Conservation (phyloP, 2,797 vertebrate species). For the Gobionotothen gibberifrons region DNA sequence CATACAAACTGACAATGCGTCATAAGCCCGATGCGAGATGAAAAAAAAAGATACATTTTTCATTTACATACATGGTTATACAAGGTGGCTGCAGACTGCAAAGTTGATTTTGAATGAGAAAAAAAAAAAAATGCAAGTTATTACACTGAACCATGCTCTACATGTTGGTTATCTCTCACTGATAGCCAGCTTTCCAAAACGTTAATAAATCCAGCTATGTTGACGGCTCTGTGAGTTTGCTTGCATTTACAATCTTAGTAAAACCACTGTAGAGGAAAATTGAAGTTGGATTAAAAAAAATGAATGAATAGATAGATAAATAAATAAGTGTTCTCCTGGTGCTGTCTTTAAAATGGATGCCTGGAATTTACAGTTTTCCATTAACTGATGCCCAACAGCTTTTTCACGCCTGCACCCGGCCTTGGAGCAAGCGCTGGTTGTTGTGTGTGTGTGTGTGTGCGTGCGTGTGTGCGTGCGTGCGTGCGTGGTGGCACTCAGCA, state of each 20-base stretch:
- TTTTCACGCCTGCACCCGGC: slow-evolving; percentile 68
- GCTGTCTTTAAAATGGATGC: slow-evolving; percentile 84
- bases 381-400: slow-evolving; percentile 84
- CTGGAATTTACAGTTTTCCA: slow-evolving; percentile 85
- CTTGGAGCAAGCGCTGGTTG: slow-evolving; percentile 44
- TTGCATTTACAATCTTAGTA: slow-evolving; percentile 86
- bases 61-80: slow-evolving; percentile 66
- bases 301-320: slow-evolving; percentile 85
- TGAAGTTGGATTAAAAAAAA: slow-evolving; percentile 85
- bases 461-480: slow-evolving; percentile 47
- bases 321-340: slow-evolving; percentile 83
- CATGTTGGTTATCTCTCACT: slow-evolving; percentile 82
- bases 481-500: slow-evolving; percentile 50
- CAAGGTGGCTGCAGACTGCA: slow-evolving; percentile 56
- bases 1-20: slow-evolving; percentile 50
- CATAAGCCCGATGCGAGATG: slow-evolving; percentile 48
- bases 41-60: slow-evolving; percentile 63
- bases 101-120: slow-evolving; percentile 63
- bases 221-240: slow-evolving; percentile 80
- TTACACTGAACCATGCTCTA: slow-evolving; percentile 75
- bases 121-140: slow-evolving; percentile 58
- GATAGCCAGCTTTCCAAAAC: slow-evolving; percentile 83
- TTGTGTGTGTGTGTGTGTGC: slow-evolving; percentile 43
- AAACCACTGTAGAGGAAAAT: slow-evolving; percentile 88
- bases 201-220: slow-evolving; percentile 82